Evolutionary conservation across 2,113 vertebrate genomes (phyloP).

Genomic region (Callipepla squamata): DNA sequence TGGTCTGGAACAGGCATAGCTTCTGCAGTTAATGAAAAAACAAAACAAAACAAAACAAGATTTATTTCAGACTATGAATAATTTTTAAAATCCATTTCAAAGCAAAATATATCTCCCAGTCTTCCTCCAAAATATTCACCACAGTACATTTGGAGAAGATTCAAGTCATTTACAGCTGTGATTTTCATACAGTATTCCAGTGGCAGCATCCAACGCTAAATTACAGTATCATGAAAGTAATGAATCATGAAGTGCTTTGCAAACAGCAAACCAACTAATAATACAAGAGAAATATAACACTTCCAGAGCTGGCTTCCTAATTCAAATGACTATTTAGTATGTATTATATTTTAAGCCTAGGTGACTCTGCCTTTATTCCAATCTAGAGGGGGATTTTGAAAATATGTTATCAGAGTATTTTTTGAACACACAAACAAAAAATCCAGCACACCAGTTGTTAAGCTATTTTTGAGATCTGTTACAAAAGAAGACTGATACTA

Average conservation of each 20-base stretch:
- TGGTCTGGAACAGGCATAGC: slow-evolving; percentile 98
- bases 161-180: background rate
- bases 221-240: background rate
- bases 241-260: background rate
- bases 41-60: background rate
- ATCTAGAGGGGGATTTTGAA: background rate
- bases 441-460: background rate
- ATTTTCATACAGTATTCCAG: background rate
- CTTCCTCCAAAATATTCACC: background rate
- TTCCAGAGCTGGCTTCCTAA: background rate
- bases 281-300: background rate
- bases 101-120: background rate
- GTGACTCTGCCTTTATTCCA: background rate
- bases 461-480: background rate
- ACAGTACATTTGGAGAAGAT: background rate
- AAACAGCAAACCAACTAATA: slow-evolving; percentile 6
- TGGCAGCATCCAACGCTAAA: background rate
- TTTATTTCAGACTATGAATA: background rate
- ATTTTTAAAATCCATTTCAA: background rate
- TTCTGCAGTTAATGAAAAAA: slow-evolving; percentile 75
- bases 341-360: background rate
- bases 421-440: background rate
- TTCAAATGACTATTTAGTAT: background rate
- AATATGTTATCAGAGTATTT: background rate
- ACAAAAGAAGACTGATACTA: background rate